Conservation (phyloP, 2,797 vertebrate genomes). For the Myripristis jacobus region DNA sequence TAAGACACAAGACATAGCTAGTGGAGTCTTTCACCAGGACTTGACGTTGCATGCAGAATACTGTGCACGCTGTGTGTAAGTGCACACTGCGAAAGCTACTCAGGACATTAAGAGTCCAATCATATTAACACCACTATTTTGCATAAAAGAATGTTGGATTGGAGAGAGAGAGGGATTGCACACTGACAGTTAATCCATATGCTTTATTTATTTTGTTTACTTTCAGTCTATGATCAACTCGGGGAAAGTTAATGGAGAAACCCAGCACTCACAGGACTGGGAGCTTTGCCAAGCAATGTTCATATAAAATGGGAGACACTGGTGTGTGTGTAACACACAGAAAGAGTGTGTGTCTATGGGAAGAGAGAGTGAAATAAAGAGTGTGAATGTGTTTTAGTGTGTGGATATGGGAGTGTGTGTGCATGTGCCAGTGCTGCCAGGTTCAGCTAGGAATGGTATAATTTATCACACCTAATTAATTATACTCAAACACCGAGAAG, state of each 20-base stretch:
- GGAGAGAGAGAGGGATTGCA: neutral
- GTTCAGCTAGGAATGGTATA: slow-evolving; percentile 80
- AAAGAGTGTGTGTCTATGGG: neutral
- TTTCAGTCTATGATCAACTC: neutral
- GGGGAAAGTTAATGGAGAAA: neutral
- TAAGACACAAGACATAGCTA: neutral
- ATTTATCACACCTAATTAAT: slow-evolving; percentile 90
- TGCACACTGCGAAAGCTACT: neutral
- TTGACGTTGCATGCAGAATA: neutral
- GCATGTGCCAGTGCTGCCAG: slow-evolving; percentile 39
- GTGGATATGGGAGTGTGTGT: slow-evolving; percentile 10
- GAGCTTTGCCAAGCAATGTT: neutral
- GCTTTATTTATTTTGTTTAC: neutral
- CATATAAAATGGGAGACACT: neutral
- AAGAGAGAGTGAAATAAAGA: neutral
- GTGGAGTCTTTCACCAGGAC: neutral
- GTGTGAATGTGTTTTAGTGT: neutral
- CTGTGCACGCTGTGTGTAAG: neutral
- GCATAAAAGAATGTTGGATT: slow-evolving; percentile 10
- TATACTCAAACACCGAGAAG: slow-evolving; percentile 81
- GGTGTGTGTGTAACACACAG: neutral
- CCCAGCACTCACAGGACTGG: neutral
- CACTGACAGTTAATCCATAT: slow-evolving; percentile 29
- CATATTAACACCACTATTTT: slow-evolving; percentile 12
- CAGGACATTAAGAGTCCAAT: slow-evolving; percentile 9